phyloP scores from a whole-genome alignment of 2,113 vertebrate species.

The Mellivora capensis region DNA sequence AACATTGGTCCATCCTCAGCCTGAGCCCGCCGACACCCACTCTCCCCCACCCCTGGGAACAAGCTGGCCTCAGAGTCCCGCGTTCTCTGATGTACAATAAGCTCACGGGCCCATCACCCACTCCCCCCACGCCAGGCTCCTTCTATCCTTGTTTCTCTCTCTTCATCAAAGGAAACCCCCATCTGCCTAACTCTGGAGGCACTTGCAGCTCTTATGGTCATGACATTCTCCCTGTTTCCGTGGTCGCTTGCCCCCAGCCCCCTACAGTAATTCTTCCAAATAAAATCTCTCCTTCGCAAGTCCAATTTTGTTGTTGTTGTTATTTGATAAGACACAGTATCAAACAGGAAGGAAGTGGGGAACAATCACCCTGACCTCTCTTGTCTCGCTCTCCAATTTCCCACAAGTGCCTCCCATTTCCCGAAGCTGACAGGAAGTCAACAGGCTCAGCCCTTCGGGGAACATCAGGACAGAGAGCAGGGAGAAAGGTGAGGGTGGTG shows the following conservation, averaged over 20 bases:
- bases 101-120: background rate
- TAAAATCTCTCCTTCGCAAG: background rate
- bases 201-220: background rate
- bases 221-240: background rate
- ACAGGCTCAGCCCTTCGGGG: background rate
- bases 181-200: background rate
- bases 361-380: background rate
- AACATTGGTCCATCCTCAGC: background rate
- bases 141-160: background rate
- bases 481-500: too few species aligned
- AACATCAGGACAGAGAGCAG: background rate
- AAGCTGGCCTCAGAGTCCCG: background rate
- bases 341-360: background rate
- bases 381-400: background rate
- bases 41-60: background rate
- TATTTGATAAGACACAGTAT: background rate
- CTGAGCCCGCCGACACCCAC: too few species aligned
- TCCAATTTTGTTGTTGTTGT: background rate
- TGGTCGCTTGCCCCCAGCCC: too few species aligned
- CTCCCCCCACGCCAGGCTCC: background rate
- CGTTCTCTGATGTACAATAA: background rate
- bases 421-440: background rate
- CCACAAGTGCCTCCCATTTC: background rate
- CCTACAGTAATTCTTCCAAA: background rate
- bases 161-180: background rate